Percentiles rank a stretch among this genome's conserved stretches.
These are phyloP conservation scores for Podiceps cristatus DNA, from an alignment of 2,113 vertebrate species.

Conservation along the genomic window DNA sequence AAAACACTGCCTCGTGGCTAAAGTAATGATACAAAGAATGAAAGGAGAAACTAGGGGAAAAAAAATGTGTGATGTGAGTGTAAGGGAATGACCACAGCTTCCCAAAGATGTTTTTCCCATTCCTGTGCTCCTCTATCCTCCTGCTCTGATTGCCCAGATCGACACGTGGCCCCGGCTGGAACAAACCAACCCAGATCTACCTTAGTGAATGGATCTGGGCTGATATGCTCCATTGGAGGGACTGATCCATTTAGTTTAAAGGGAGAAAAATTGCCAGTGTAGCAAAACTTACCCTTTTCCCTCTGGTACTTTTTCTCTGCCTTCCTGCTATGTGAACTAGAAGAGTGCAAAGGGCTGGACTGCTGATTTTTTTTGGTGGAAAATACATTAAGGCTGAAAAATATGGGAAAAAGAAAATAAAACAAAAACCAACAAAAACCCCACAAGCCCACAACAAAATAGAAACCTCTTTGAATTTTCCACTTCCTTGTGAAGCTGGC, in stretches of 20 bases:
- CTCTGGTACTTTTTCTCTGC: background rate
- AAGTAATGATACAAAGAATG: background rate
- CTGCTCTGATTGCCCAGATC: background rate
- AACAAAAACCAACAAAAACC: background rate
- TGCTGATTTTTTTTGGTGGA: background rate
- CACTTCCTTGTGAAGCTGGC: background rate
- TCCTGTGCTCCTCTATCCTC: background rate
- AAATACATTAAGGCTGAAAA: background rate
- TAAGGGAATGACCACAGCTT: background rate
- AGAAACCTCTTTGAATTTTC: background rate
- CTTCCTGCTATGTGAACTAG: background rate
- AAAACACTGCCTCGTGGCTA: background rate
- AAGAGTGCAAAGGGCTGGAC: background rate
- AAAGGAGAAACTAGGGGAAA: background rate
- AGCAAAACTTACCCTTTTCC: background rate
- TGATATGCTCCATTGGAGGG: background rate
- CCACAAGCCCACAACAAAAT: background rate
- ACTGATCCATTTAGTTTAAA: background rate
- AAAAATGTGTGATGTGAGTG: background rate
- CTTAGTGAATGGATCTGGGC: background rate
- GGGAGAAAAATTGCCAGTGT: background rate
- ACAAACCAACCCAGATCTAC: background rate
- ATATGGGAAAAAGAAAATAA: background rate
- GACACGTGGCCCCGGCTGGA: background rate
- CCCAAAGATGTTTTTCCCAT: conserved; percentile 4